Base-by-base conservation (phyloP, 2,113 vertebrate species). In the Haliaeetus leucogaster region DNA sequence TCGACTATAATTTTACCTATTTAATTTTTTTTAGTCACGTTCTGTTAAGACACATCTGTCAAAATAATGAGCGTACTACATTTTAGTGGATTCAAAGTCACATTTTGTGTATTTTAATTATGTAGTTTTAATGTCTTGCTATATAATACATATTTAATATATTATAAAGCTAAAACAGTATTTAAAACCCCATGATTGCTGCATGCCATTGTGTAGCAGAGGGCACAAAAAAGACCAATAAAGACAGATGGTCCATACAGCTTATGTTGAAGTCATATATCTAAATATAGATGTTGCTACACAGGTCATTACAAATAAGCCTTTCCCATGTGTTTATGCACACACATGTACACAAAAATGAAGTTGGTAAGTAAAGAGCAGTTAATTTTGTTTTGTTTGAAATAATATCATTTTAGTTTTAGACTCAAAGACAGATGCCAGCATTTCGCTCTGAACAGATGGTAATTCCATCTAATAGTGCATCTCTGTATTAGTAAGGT, bases 401-500 rank as follows among this genome's bases (percentile, higher is more conserved):
- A 98, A 98, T 98, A 97, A 98, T 98, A 98, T 98, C 98, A 98
- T 98, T 98, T 98, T 98, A 98, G 98, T 98, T 98, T 98, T 98
- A 98, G 97, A 96, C 87, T 97, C 76, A 8, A 98, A 98, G 98
- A 98, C 99, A 99, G 99, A 99, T 99, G 99, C 98, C 98, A 98
- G 98, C 98, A 98, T 98, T 98, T 98, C 96, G 19, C 97, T 98
- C 97, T 92, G 98, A 99, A 99, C 99, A 99, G 98, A 99, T 99
- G 99, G 99, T 98, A 99, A 99, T 98, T 98, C 98, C 94, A 98
- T 98, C 98, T 99, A 99, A 99, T 98, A 99, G 99, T 97, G 98
- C 98, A 98, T 98, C 98, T 98, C 98, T 98, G 98, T 99, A 98
- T 99, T 98, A 99, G 98, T 97, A 97, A 99, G 98, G 98, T 99